phyloP scores from a whole-genome alignment of 2,113 vertebrate genomes.

The Lepus timidus region DNA sequence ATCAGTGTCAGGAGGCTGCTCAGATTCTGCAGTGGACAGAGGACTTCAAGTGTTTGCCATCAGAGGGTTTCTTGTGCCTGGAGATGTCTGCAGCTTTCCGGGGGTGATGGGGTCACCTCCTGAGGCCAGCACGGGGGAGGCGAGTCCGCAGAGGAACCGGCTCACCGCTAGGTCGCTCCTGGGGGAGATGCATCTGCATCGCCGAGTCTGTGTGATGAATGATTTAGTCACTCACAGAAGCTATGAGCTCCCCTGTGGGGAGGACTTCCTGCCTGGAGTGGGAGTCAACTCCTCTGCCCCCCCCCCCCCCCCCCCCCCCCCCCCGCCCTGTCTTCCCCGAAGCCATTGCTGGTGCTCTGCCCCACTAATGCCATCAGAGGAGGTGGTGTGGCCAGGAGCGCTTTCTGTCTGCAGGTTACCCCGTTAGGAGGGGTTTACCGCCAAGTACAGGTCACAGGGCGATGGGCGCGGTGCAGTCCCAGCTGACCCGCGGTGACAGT shows the following conservation, averaged over 20 bases:
- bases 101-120: background rate
- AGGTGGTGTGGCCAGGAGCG: background rate
- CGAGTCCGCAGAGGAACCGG: background rate
- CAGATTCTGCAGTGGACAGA: background rate
- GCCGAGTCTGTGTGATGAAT: background rate
- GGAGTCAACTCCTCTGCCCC: fast-evolving
- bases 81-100: background rate
- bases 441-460: no score
- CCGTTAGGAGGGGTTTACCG: no score
- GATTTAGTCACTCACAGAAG: constrained; percentile 19
- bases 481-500: background rate
- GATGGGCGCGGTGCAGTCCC: background rate
- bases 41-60: background rate
- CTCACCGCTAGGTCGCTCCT: background rate
- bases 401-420: fast-evolving
- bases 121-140: background rate
- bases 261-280: background rate
- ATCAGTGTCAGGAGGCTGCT: background rate
- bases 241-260: background rate
- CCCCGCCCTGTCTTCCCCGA: no score
- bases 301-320: fast-evolving
- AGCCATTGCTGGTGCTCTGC: no score
- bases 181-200: background rate
- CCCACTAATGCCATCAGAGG: fast-evolving
- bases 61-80: background rate